These are phyloP conservation scores for Psittacara wagleri DNA, from an alignment of 2,113 vertebrate species.

Conservation along the genomic window DNA sequence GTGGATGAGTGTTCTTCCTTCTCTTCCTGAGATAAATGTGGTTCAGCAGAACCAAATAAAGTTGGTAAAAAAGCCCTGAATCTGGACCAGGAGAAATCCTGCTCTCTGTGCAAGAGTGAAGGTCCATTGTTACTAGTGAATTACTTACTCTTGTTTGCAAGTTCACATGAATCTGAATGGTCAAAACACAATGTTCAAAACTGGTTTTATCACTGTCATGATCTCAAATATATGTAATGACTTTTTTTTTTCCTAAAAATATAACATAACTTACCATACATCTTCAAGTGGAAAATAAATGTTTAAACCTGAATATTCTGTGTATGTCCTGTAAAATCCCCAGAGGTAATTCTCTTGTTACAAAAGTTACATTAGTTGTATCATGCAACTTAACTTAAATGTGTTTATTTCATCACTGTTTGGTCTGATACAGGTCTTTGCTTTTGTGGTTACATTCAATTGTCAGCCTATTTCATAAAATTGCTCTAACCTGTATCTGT, in stretches of 20 bases:
- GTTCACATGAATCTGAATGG: not conserved
- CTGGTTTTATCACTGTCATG: not conserved
- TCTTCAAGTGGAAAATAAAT: slow-evolving; percentile 38
- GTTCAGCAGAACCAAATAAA: not conserved
- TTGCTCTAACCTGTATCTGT: not conserved
- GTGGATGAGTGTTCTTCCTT: not conserved
- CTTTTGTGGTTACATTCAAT: not conserved
- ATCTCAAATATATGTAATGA: not conserved
- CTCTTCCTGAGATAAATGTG: not conserved
- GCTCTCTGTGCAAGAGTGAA: not conserved
- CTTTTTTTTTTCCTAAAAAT: too few species aligned
- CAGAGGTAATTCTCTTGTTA: not conserved
- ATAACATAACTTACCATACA: not conserved
- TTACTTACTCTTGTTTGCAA: not conserved
- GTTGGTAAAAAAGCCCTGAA: not conserved
- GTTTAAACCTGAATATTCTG: slow-evolving; percentile 23
- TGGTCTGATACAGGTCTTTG: not conserved
- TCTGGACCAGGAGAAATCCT: not conserved
- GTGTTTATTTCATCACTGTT: not conserved
- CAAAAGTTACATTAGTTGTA: not conserved
- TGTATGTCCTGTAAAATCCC: not conserved
- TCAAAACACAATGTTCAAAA: not conserved
- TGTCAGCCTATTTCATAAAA: not conserved
- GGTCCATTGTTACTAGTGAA: not conserved
- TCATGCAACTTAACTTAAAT: not conserved